Evolutionary conservation across 2,797 vertebrate species (phyloP).

Genomic region (Scolopax bukidnonensis): DNA sequence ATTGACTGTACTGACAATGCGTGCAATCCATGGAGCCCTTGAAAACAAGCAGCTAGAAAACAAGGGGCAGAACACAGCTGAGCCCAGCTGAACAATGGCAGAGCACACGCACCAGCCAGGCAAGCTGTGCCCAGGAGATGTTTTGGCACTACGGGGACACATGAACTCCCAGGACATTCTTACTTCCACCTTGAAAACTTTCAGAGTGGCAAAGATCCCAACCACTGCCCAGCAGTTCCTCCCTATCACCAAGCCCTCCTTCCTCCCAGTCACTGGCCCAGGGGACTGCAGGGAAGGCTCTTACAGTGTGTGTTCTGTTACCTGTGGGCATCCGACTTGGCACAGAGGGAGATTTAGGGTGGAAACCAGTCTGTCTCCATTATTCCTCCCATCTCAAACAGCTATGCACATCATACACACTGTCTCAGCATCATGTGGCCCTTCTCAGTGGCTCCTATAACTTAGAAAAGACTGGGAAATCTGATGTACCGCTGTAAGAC

Average conservation of each 20-base stretch:
- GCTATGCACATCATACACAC: background rate
- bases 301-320: background rate
- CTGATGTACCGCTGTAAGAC: background rate
- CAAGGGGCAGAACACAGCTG: background rate
- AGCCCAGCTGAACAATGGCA: background rate
- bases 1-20: conserved; percentile 33
- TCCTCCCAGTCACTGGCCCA: background rate
- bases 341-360: background rate
- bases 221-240: background rate
- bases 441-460: background rate
- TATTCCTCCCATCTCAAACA: background rate
- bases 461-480: background rate
- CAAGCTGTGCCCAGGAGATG: background rate
- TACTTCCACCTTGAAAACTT: background rate
- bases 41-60: conserved; percentile 26
- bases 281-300: background rate
- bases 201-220: background rate
- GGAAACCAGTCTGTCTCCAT: background rate
- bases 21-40: background rate
- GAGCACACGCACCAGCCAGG: background rate
- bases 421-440: background rate
- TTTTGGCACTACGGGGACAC: background rate
- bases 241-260: background rate
- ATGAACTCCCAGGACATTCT: background rate
- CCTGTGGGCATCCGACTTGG: background rate